Evolutionary conservation across 2,113 vertebrate genomes (phyloP).

Genomic region (Muntiacus muntjak): DNA sequence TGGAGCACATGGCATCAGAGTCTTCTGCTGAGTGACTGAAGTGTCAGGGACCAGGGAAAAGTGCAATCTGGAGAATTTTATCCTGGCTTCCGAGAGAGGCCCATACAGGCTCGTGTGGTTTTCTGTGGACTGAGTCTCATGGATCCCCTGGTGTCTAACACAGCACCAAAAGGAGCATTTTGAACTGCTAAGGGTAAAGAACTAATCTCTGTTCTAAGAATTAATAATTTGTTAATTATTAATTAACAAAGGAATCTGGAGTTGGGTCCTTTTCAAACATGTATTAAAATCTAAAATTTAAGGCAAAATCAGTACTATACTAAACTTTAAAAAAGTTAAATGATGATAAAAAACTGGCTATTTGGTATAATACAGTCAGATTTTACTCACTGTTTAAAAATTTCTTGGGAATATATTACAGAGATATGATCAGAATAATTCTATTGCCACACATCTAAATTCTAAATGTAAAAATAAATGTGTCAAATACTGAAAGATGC

Average conservation of each 20-base stretch:
- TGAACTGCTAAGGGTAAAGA: slow-evolving; percentile 1
- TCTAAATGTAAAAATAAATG: background rate
- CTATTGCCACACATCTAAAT: background rate
- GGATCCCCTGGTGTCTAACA: background rate
- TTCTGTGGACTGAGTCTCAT: background rate
- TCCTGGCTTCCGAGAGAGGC: slow-evolving; percentile 49
- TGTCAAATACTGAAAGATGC: background rate
- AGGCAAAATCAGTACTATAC: background rate
- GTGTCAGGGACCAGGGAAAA: slow-evolving; percentile 56
- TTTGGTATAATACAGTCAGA: background rate
- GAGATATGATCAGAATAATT: background rate
- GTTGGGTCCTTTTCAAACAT: background rate
- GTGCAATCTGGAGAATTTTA: slow-evolving; percentile 52
- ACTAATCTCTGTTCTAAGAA: slow-evolving; percentile 1
- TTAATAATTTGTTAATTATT: background rate
- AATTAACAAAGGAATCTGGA: background rate
- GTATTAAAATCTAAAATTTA: background rate
- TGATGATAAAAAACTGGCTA: background rate
- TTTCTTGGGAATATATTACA: background rate
- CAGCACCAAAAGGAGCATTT: background rate
- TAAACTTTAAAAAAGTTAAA: background rate
- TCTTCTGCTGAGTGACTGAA: slow-evolving; percentile 64
- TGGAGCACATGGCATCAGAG: slow-evolving; percentile 69
- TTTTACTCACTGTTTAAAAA: background rate
- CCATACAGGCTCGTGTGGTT: slow-evolving; percentile 50